Base-by-base conservation (phyloP, 92 coral and sea anemone genomes). In the Palythoa caribaeorum region DNA sequence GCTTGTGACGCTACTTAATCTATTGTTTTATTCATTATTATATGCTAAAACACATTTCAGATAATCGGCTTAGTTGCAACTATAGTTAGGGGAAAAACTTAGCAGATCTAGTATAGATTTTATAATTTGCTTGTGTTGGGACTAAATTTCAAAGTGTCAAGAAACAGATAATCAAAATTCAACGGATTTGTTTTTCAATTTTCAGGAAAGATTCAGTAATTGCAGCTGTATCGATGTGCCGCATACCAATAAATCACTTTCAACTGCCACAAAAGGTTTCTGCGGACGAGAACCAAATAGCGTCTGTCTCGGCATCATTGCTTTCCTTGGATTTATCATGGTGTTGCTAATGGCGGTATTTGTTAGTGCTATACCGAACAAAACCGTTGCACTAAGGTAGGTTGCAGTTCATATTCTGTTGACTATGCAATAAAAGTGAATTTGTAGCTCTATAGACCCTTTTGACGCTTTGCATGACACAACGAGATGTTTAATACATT, bases 301-400 rank as follows among this genome's bases (percentile, higher is more conserved):
- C 50, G 63, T 85, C 13, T 90, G 92, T 19, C 88, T 85, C 60
- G 86, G 86, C 53, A 59, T 86, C 77, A 20, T 79, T 44, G 78
- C 79, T 21, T 90, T 90, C 73, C 63, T 79, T 11, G 70, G 62
- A 15, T 28, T 86, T n/a, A 38, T 44, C 6, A 63, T 84, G 39
- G 14, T 79, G 11, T 16, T 50, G 13, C 17, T 71, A 28, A 73
- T 80, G 54, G 60, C 84, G 1, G 83, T 77, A 20, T 71, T 54
- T 71, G 5, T 78, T 1, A 70, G 59, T 13, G 86, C 77, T 16
- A 88, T 90, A 19, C 92, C 92, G 8, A 70, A 72, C 38, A 85
- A 80, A 59, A 86, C 90, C 2, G 93, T 90, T 10, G 57, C 62
- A 10, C 76, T 90, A 36, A 90, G 92, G 92, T 90, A 55, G 36